A percentile compares a stretch with the other conserved stretches of the same genome.
Evolutionary conservation across 2,797 vertebrate species (phyloP).

Genomic region (Tapirus indicus): DNA sequence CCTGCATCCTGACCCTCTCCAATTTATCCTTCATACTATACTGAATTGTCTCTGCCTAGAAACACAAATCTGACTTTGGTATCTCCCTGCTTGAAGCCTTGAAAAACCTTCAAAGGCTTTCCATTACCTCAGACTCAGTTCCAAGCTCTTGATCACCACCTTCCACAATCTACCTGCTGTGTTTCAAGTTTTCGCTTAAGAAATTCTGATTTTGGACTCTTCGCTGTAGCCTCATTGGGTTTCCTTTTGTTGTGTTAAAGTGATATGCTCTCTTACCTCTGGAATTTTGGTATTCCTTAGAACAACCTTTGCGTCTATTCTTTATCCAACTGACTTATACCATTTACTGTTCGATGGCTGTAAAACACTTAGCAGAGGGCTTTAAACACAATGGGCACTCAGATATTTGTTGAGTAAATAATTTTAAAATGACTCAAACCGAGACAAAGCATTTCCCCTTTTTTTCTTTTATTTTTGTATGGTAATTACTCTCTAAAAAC

Average conservation of each 20-base stretch:
- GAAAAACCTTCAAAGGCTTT: background rate
- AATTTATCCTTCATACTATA: background rate
- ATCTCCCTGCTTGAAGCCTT: background rate
- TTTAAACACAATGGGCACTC: background rate
- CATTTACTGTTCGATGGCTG: background rate
- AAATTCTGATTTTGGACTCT: background rate
- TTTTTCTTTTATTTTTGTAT: background rate
- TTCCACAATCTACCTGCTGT: background rate
- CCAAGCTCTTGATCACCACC: background rate
- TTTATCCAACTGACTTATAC: background rate
- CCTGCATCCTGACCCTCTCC: background rate
- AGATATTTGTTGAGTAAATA: conserved; percentile 30
- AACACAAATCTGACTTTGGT: background rate
- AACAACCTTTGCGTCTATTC: background rate
- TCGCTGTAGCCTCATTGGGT: background rate
- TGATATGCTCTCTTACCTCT: background rate
- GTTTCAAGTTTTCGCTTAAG: background rate
- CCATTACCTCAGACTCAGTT: background rate
- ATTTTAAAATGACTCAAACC: background rate
- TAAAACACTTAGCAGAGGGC: background rate
- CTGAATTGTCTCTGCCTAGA: background rate
- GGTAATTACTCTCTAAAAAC: conserved; percentile 46
- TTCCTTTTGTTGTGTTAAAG: background rate
- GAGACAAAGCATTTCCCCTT: background rate
- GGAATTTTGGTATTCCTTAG: background rate